Conservation (phyloP, 2,113 vertebrate species). For the Heptranchias perlo region DNA sequence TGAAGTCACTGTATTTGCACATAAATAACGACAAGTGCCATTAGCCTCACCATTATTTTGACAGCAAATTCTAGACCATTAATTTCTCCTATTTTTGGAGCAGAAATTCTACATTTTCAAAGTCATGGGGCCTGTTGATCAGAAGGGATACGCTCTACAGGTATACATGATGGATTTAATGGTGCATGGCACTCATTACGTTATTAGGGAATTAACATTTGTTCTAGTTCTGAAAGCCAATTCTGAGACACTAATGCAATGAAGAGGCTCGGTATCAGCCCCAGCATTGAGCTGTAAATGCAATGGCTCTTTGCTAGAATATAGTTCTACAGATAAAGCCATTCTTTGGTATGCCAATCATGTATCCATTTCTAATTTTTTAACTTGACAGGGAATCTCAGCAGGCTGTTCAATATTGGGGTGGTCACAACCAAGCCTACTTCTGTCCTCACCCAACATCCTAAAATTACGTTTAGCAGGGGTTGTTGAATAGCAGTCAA, state of each 20-base stretch:
- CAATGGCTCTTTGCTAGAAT: neutral
- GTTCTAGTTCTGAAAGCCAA: neutral
- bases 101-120: constrained; percentile 5
- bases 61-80: too few species aligned
- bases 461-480: too few species aligned
- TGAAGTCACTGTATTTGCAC: too few species aligned
- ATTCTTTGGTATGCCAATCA: neutral
- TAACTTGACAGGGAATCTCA: neutral
- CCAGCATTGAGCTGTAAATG: neutral
- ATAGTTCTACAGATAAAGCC: neutral
- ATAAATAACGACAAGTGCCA: too few species aligned
- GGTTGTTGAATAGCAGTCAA: neutral
- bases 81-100: neutral
- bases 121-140: neutral
- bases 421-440: neutral
- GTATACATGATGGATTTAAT: neutral
- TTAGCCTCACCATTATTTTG: too few species aligned
- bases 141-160: neutral
- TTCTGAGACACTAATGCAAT: neutral
- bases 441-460: neutral
- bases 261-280: neutral
- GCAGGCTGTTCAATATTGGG: neutral
- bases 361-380: neutral
- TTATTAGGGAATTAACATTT: neutral
- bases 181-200: neutral